phyloP scores from a whole-genome alignment of 2,888 invertebrate species.

The Drosophila mimica region DNA sequence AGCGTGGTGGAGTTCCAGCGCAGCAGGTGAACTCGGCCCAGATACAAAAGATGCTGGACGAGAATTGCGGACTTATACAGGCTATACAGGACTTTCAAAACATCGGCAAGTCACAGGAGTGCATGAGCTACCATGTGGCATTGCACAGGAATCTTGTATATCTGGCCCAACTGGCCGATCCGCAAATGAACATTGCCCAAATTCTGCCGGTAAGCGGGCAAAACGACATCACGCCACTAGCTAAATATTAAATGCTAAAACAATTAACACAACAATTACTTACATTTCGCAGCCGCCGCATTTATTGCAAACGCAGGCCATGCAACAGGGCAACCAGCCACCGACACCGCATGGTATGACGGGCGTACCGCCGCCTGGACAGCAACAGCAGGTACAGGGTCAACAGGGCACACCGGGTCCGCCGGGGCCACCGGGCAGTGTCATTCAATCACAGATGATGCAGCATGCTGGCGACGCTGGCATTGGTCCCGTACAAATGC shows the following conservation, averaged over 20 bases:
- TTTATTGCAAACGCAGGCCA: slow-evolving; percentile 85
- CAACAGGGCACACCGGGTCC: slow-evolving; percentile 47
- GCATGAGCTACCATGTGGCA: slow-evolving; percentile 96
- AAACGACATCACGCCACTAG: background rate
- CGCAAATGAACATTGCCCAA: slow-evolving; percentile 95
- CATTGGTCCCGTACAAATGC: slow-evolving; percentile 78
- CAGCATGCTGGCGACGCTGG: slow-evolving; percentile 68
- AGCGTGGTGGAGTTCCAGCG: slow-evolving; percentile 83
- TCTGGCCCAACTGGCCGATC: slow-evolving; percentile 98
- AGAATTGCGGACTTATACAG: slow-evolving; percentile 98
- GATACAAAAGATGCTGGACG: slow-evolving; percentile 98
- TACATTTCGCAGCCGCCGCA: slow-evolving; percentile 86
- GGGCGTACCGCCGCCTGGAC: slow-evolving; percentile 68
- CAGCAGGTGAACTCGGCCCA: slow-evolving; percentile 92
- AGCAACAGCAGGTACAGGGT: slow-evolving; percentile 54
- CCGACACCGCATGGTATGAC: slow-evolving; percentile 83
- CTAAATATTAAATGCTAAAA: background rate
- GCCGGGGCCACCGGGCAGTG: slow-evolving; percentile 63
- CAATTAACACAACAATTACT: background rate
- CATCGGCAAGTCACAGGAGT: slow-evolving; percentile 97
- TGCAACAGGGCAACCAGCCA: slow-evolving; percentile 81
- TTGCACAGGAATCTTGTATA: slow-evolving; percentile 98
- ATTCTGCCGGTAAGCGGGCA: slow-evolving; percentile 91
- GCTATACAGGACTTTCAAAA: slow-evolving; percentile 98
- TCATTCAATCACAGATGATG: slow-evolving; percentile 86